Evolutionary conservation across 2,113 vertebrate genomes (phyloP), one percentile per base, ranked within the genome.

Genomic region (Pitta sordida): DNA sequence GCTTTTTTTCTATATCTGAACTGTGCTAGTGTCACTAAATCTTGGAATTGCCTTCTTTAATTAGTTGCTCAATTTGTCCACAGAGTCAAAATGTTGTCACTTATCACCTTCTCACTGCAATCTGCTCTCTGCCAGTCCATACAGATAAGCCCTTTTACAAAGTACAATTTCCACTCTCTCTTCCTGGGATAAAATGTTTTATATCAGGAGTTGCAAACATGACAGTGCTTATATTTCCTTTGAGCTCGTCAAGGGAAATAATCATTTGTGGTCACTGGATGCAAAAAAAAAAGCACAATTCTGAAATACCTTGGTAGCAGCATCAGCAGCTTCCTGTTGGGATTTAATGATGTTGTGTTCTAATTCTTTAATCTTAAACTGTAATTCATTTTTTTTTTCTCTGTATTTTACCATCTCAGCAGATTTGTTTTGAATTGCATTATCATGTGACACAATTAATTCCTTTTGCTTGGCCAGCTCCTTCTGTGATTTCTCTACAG

Each of bases 351-450:
- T 98, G 65, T 97, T 97, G 91, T 99, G 98, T 15, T 99, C 98
- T 59, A 98, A 91, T 73, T 98, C 98, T 96, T 99, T 99, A 93
- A 99, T 92, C 96, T 99, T 98, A 82, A 99, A 97, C 68, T 99
- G 98, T 19, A 97, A 96, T 30, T 99, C 98, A 67, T 99, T 99
- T 87, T 95, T 99, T 91, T 98, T 96, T 79, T 98, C 98, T 69
- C 96, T 96, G 32, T 98, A 96, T 63, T 98, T 98, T 70, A 86
- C 96, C 9, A 95, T 95, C 94, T 99, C 98, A 27, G 91, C 81
- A n/a, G 62, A 97, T 91, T 98, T 99, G 13, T 49, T 96, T 98
- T 98, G 98, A 95, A 99, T 98, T 49, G 98, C 98, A 73, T 98
- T 97, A 91, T 99, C 98, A 46, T 99, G 98, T 37, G 97, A 84